phyloP scores from a whole-genome alignment of 2,797 vertebrate genomes.

The Danionella dracula region DNA sequence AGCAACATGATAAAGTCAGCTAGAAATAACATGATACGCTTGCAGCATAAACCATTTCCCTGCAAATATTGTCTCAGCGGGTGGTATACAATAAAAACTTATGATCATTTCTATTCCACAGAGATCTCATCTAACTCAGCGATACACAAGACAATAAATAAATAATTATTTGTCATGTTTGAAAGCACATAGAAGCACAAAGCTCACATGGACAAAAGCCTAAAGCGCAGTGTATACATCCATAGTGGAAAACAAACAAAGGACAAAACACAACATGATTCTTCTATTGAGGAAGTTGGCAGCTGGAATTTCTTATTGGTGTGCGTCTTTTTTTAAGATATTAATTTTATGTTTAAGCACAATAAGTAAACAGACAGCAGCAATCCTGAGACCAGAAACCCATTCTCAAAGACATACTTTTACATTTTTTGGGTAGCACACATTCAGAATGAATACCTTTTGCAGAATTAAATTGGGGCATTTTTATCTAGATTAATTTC shows the following conservation, averaged over 20 bases:
- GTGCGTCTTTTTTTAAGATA: not conserved
- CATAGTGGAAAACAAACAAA: slow-evolving; percentile 5
- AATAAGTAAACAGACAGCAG: too few species aligned
- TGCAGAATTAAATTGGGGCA: too few species aligned
- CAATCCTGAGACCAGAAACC: too few species aligned
- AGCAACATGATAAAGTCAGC: not conserved
- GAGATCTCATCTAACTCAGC: not conserved
- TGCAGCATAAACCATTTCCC: not conserved
- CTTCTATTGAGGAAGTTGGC: not conserved
- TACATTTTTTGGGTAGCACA: too few species aligned
- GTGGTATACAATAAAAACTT: not conserved
- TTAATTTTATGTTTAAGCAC: too few species aligned
- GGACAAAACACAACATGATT: not conserved
- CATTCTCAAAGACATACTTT: too few species aligned
- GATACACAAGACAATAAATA: not conserved
- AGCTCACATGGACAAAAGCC: not conserved
- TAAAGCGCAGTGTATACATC: not conserved
- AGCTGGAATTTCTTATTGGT: not conserved
- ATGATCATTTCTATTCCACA: not conserved
- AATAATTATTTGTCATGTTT: not conserved
- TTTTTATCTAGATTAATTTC: too few species aligned
- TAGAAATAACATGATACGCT: not conserved
- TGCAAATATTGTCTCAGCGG: not conserved
- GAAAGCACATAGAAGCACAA: not conserved
- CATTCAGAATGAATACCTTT: too few species aligned